Conservation (phyloP, 2,113 vertebrate genomes). For the Noctilio leporinus region DNA sequence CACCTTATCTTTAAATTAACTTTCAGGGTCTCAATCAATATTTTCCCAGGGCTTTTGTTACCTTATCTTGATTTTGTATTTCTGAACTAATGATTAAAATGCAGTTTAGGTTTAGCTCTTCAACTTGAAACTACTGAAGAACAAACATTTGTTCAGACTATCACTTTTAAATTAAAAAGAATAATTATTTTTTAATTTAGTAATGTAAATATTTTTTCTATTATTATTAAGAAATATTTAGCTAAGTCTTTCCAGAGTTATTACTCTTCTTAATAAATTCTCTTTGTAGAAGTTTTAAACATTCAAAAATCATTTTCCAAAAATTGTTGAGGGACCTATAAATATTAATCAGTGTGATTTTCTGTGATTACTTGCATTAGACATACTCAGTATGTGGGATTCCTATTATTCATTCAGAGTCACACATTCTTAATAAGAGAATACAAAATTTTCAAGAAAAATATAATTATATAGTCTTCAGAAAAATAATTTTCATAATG, state of each 20-base stretch:
- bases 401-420: neutral
- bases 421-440: neutral
- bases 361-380: neutral
- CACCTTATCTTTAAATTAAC: conserved; percentile 51
- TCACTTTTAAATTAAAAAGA: neutral
- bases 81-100: conserved; percentile 7
- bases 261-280: neutral
- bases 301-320: neutral
- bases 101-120: neutral
- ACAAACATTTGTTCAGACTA: neutral
- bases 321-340: neutral
- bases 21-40: conserved; percentile 39
- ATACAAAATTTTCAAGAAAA: neutral
- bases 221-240: neutral
- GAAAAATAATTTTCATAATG: neutral
- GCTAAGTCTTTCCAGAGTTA: neutral
- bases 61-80: conserved; percentile 21
- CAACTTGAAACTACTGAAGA: neutral
- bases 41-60: neutral
- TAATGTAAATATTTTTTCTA: neutral
- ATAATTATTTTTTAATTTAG: neutral
- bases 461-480: neutral
- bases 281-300: neutral
- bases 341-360: neutral
- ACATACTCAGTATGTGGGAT: neutral